phyloP scores from a whole-genome alignment of 2,113 vertebrate species.

The Ciconia maguari region DNA sequence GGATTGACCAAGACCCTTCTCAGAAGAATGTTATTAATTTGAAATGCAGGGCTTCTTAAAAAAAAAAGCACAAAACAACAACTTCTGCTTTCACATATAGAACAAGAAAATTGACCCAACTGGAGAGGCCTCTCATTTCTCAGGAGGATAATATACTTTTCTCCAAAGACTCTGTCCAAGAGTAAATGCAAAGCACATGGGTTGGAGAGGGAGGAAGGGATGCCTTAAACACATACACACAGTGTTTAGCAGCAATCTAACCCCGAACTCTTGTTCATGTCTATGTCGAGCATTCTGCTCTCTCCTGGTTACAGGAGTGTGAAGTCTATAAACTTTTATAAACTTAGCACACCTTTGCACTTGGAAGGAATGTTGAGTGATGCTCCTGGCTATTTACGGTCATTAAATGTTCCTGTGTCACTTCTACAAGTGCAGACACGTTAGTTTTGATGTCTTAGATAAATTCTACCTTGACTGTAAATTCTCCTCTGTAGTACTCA shows the following conservation, averaged over 20 bases:
- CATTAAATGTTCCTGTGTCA: background rate
- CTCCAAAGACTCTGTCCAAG: background rate
- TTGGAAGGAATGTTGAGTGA: background rate
- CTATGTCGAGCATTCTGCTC: background rate
- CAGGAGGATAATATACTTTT: background rate
- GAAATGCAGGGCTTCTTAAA: background rate
- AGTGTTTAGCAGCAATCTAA: background rate
- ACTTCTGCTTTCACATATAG: background rate
- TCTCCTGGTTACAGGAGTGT: background rate
- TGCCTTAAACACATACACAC: background rate
- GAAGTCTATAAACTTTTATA: background rate
- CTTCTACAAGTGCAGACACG: background rate
- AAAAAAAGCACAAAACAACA: background rate
- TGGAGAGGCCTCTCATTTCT: background rate
- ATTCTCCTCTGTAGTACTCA: background rate
- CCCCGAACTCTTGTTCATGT: background rate
- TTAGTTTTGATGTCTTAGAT: background rate
- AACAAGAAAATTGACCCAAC: background rate
- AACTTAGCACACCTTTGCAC: background rate
- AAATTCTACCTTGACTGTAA: background rate
- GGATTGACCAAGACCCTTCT: background rate
- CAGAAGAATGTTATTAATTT: background rate
- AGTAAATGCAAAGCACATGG: constrained; percentile 22
- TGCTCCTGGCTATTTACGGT: background rate
- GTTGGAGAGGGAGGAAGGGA: background rate